Evolutionary conservation across 2,113 vertebrate species (phyloP).

Genomic region (Noturus placidus): DNA sequence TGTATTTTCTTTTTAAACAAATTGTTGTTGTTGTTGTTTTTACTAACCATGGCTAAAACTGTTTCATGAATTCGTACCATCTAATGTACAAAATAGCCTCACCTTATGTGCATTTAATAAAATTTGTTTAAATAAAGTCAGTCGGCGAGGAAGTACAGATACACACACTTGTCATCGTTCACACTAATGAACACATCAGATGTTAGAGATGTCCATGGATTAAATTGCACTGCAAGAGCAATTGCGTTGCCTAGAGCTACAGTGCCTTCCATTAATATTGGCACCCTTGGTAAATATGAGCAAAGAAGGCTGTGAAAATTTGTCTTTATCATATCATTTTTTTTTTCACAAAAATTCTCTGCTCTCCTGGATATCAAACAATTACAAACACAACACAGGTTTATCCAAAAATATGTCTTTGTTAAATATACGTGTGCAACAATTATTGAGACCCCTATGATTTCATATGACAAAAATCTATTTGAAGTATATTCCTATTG

Average conservation of each 20-base stretch:
- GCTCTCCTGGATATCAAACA: no score
- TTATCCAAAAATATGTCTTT: no score
- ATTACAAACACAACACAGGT: no score
- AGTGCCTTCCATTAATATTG: no score
- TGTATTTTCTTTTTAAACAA: background rate
- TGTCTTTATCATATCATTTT: no score
- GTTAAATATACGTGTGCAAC: no score
- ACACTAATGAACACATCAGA: background rate
- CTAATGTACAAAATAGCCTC: background rate
- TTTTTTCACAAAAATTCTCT: no score
- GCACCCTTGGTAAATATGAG: no score
- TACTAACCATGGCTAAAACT: background rate
- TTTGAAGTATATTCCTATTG: no score
- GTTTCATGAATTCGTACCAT: background rate
- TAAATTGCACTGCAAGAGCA: background rate
- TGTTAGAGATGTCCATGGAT: background rate
- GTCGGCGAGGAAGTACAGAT: background rate
- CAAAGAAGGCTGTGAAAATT: no score
- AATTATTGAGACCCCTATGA: no score
- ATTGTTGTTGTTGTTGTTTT: background rate
- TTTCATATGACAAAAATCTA: no score
- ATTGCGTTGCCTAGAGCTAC: background rate
- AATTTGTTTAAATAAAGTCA: background rate
- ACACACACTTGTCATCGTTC: background rate
- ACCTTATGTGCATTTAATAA: background rate